phyloP scores from a whole-genome alignment of 92 coral and sea anemone genomes.

The Phenganax marumi region DNA sequence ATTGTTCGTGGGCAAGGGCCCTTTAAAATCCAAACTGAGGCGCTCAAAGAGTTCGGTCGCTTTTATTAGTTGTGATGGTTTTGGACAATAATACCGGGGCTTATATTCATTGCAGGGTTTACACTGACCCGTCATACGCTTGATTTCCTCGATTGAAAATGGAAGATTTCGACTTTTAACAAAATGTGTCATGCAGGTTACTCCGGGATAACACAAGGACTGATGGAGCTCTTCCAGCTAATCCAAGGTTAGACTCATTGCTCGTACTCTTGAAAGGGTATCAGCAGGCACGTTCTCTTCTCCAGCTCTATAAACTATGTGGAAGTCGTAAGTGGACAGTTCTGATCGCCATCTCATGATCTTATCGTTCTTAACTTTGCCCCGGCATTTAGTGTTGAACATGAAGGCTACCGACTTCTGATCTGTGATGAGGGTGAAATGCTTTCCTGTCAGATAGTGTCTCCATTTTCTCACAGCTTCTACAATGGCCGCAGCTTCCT shows the following conservation, averaged over 20 bases:
- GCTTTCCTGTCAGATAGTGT: constrained; percentile 3
- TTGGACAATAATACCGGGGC: constrained; percentile 54
- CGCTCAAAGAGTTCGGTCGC: constrained; percentile 58
- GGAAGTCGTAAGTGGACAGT: neutral
- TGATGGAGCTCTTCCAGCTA: constrained; percentile 41
- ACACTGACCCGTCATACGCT: constrained; percentile 25
- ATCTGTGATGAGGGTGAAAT: constrained; percentile 12
- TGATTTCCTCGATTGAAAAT: constrained; percentile 55
- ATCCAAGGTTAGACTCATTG: too few relatives aligned
- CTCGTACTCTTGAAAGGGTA: neutral
- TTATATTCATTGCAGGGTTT: constrained; percentile 51
- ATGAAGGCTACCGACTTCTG: constrained; percentile 55
- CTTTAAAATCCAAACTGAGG: constrained; percentile 58
- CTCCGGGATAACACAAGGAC: constrained; percentile 57
- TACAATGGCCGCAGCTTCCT: constrained; percentile 3
- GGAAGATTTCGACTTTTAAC: constrained; percentile 53
- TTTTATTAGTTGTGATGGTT: constrained; percentile 46
- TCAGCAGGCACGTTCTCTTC: neutral
- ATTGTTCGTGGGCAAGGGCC: constrained; percentile 28
- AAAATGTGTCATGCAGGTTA: constrained; percentile 50
- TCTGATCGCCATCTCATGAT: constrained; percentile 17
- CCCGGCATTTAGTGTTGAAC: neutral
- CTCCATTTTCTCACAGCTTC: constrained; percentile 42
- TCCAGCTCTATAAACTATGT: constrained; percentile 1
- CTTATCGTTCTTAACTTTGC: constrained; percentile 27